Conservation (phyloP, 2,888 invertebrate genomes). For the Tenthredo notha region DNA sequence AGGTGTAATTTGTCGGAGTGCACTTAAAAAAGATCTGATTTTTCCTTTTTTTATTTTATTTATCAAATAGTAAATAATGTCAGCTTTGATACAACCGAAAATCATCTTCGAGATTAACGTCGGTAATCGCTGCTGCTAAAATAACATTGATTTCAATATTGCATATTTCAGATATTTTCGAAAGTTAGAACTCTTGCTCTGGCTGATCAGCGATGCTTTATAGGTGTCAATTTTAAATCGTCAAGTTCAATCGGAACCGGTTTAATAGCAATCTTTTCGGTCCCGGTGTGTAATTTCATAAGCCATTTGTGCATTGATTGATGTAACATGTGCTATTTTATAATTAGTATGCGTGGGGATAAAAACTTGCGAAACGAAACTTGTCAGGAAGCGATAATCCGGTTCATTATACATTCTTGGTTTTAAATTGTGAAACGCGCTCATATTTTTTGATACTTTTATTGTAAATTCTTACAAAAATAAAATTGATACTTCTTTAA, state of each 20-base stretch:
- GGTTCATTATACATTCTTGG: background rate
- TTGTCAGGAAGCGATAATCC: background rate
- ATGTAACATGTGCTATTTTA: no score
- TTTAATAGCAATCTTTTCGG: background rate
- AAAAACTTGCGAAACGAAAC: background rate
- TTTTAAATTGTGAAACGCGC: background rate
- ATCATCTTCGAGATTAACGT: background rate
- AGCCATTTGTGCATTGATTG: background rate
- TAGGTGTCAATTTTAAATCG: background rate
- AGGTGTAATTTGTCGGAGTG: background rate
- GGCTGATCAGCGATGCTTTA: background rate
- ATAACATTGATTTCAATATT: background rate
- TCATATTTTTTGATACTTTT: background rate
- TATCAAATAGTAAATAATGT: background rate
- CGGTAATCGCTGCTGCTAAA: background rate
- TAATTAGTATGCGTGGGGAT: background rate
- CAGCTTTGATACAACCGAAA: background rate
- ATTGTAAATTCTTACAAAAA: background rate
- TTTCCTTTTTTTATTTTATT: background rate
- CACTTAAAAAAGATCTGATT: background rate
- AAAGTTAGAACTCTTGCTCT: background rate
- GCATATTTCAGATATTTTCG: background rate
- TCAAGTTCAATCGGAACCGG: background rate
- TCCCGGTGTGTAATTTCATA: background rate
- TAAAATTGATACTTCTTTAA: constrained; percentile 16